Base-by-base conservation (phyloP, 2,113 vertebrate species). In the Columba janthina region DNA sequence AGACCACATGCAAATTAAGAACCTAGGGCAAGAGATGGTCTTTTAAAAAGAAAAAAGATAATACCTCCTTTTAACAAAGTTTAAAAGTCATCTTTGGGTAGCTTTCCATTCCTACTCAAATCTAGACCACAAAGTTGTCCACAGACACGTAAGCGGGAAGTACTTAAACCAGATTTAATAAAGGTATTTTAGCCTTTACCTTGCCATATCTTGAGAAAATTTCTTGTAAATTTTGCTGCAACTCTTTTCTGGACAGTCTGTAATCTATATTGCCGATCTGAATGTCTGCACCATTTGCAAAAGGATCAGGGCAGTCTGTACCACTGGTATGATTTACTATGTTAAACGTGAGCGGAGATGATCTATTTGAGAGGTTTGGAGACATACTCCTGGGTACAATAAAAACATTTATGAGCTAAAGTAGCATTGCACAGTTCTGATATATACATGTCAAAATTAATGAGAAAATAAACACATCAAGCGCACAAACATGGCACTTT, bases 221-320 rank as follows among this genome's bases (percentile, higher is more conserved):
- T 42, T 99, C 98, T 26, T 98, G 98, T 81, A 99, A 95, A 2
- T 97, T 98, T 94, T 99, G 99, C 94, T 98, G 99, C 64, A 99
- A 97, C 60, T 99, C 99, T 89, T 99, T 99, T 78, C 99, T 98
- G 78, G 99, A 99, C 94, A 99, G 97, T 85, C 99, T 98, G 97
- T 99, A 99, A 97, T 99, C 99, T 77, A 99, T 85, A 90, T 99
- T 99, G 93, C 98, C 98, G 94, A 99, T 98, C 75, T 99, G 99
- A 93, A 99, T 83, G 50, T 99, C 99, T 17, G 98, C 98, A 76
- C 99, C 99, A 60, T 99, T 99, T 58, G 98, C 98, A 97, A 99
- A 99, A 13, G 99, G 98, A 94, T 99, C 98, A 16, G 95, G 29
- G 46, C 94, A 93, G 67, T 97, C 96, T 19, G 98, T 95, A 16